Percentiles rank a stretch among this genome's conserved stretches.
Conservation (phyloP, 2,797 vertebrate species). For the Danio choprae region DNA sequence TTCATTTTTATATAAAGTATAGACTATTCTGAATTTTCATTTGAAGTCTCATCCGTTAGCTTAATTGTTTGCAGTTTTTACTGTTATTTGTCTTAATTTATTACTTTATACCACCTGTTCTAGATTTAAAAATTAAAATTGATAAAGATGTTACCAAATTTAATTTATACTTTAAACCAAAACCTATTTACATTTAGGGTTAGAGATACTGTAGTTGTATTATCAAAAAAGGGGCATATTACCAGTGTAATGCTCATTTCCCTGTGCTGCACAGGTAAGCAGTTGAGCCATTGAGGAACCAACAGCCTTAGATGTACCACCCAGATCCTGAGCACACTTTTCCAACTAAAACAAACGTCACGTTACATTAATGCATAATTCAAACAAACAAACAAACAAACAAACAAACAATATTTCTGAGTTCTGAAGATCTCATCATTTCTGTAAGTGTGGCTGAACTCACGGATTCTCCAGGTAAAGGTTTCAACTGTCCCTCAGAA, state of each 20-base stretch:
- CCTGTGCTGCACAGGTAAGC: conserved; percentile 95
- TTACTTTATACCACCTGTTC: too few relatives aligned
- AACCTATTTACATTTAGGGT: neutral
- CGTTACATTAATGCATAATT: neutral
- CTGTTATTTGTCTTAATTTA: too few relatives aligned
- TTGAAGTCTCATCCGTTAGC: too few relatives aligned
- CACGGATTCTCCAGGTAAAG: conserved; percentile 96
- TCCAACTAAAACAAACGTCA: conserved; percentile 81
- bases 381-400: neutral
- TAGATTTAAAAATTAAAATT: too few relatives aligned
- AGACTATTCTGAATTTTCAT: too few relatives aligned
- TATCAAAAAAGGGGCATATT: conserved; percentile 22
- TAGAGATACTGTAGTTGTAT: neutral
- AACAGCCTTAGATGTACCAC: conserved; percentile 95
- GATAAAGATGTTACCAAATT: too few relatives aligned
- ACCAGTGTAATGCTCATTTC: conserved; percentile 98
- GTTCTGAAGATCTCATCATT: neutral
- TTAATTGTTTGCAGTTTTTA: too few relatives aligned
- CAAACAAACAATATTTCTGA: neutral
- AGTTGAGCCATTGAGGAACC: conserved; percentile 98
- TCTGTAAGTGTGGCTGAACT: conserved; percentile 54
- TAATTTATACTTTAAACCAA: neutral
- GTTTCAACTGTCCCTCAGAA: conserved; percentile 88
- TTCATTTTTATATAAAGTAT: too few relatives aligned
- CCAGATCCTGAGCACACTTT: conserved; percentile 96